Conservation (phyloP, 2,888 invertebrate genomes). For the Phyto melanocephala region DNA sequence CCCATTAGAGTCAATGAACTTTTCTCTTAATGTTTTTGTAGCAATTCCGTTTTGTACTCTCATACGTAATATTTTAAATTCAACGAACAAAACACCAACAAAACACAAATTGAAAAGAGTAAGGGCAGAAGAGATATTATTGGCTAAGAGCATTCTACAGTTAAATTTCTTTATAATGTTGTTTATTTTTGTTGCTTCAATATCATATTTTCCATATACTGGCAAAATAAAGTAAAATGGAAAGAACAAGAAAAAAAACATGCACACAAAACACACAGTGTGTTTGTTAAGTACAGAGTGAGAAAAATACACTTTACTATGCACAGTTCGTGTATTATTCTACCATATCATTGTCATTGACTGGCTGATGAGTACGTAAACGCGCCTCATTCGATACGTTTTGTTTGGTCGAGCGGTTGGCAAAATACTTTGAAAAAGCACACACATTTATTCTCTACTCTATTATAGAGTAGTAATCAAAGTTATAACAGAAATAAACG, state of each 20-base stretch:
- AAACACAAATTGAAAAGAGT: background rate
- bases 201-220: constrained; percentile 15
- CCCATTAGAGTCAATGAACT: constrained; percentile 70
- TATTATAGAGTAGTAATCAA: background rate
- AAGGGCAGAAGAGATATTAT: background rate
- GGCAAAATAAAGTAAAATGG: too few relatives aligned
- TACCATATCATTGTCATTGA: constrained; percentile 64
- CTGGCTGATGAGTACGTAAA: constrained; percentile 65
- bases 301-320: constrained; percentile 49
- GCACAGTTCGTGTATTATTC: constrained; percentile 47
- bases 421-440: constrained; percentile 22
- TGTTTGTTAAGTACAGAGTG: constrained; percentile 15
- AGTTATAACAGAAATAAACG: too few relatives aligned
- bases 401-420: constrained; percentile 59
- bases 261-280: background rate
- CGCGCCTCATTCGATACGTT: constrained; percentile 63
- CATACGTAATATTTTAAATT: constrained; percentile 51
- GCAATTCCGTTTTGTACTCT: constrained; percentile 63
- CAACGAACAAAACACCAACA: constrained; percentile 10
- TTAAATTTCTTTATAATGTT: background rate
- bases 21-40: constrained; percentile 72
- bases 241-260: background rate
- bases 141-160: background rate
- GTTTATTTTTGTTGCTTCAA: background rate
- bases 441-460: background rate